phyloP scores from a whole-genome alignment of 1,140 invertebrate species.

The Drosophila teissieri region DNA sequence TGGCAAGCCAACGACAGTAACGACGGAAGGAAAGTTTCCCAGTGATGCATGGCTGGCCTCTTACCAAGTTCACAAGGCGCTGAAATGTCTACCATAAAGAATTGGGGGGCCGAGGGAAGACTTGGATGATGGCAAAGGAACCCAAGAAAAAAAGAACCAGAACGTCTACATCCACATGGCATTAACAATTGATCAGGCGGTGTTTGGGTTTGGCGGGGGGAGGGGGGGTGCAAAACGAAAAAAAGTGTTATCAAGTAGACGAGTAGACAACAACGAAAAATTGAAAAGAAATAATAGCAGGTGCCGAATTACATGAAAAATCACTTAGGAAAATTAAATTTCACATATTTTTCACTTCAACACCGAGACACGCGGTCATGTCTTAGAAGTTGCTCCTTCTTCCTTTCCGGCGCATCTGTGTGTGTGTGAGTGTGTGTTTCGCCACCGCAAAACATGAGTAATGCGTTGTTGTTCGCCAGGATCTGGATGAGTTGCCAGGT shows the following conservation, averaged over 20 bases:
- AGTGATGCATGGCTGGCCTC: constrained; percentile 73
- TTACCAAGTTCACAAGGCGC: constrained; percentile 72
- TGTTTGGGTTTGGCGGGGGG: too few relatives aligned
- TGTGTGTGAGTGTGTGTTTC: constrained; percentile 40
- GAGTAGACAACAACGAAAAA: constrained; percentile 47
- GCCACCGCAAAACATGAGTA: constrained; percentile 77
- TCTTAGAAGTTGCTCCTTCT: constrained; percentile 60
- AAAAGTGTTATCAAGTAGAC: constrained; percentile 66
- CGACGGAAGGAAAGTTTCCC: constrained; percentile 57
- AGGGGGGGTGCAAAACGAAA: constrained; percentile 18
- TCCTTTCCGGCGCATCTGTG: constrained; percentile 35
- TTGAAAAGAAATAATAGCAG: constrained; percentile 82
- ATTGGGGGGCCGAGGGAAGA: background rate
- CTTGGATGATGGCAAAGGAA: background rate
- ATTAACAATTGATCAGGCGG: constrained; percentile 78
- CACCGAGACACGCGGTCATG: constrained; percentile 55
- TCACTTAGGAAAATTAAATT: constrained; percentile 83
- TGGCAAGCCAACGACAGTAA: constrained; percentile 62
- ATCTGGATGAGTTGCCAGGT: constrained; percentile 48
- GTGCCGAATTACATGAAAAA: constrained; percentile 83
- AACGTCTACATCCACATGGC: constrained; percentile 67
- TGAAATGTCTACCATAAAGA: constrained; percentile 54
- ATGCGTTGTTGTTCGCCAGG: constrained; percentile 58
- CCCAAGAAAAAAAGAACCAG: background rate
- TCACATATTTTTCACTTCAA: constrained; percentile 83